These are phyloP conservation scores for Charina bottae DNA, from an alignment of 2,113 vertebrate genomes.

Conservation along the genomic window DNA sequence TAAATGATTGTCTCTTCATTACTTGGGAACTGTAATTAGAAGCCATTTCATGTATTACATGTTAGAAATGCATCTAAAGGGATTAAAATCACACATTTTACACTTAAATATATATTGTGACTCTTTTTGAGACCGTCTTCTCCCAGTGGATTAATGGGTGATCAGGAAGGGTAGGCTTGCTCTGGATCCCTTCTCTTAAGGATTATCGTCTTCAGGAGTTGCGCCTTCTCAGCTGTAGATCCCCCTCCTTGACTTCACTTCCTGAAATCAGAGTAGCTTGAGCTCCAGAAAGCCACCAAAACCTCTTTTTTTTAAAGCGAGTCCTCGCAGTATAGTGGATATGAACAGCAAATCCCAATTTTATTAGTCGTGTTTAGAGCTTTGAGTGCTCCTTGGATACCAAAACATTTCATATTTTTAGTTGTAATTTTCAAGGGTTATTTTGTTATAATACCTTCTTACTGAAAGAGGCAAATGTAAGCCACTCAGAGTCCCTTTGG, in stretches of 20 bases:
- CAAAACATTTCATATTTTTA: background rate
- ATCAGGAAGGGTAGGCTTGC: background rate
- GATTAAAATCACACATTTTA: background rate
- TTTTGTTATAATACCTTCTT: background rate
- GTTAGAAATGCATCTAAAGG: background rate
- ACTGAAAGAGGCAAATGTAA: background rate
- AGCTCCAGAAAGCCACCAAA: background rate
- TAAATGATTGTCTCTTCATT: background rate
- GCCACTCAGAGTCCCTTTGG: background rate
- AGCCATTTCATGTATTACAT: background rate
- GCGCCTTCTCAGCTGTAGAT: background rate
- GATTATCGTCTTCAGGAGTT: background rate
- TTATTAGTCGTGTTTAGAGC: background rate
- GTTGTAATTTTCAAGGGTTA: background rate
- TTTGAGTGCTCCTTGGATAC: background rate
- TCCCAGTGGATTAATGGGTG: background rate
- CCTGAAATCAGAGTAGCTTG: background rate
- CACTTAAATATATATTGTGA: background rate
- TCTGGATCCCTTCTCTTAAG: background rate
- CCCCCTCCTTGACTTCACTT: background rate
- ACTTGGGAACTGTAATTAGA: background rate
- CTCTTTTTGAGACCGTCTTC: background rate
- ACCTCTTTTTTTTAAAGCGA: background rate
- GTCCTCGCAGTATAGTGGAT: background rate
- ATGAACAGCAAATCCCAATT: background rate